Evolutionary conservation across 1,140 invertebrate species (phyloP), one percentile per base, ranked within the genome.

Genomic region (Tetramorium simillimum): DNA sequence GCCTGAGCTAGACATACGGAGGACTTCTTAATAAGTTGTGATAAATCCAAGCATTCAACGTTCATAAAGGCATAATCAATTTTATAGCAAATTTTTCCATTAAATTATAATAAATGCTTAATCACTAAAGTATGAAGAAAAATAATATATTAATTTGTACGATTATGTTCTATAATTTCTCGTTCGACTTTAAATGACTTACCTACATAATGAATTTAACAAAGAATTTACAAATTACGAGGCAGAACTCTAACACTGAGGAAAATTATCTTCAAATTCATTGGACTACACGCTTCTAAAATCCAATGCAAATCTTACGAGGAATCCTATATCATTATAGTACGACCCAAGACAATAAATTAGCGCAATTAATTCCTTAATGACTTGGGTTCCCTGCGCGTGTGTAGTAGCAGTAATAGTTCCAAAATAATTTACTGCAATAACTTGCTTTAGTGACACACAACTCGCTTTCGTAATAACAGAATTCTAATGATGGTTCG

Each of bases 321-420:
- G 14, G 4, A 1, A 40, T n/a, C 3, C 33, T 37, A 43, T 70
- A 56, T 70, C n/a, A 56, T 69, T 24, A 40, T 4, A 0, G 28
- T 49, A 28, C 16, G 0, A 33, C 5, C 3, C 60, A 7, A 37
- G 62, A 53, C 14, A 53, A 0, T 67, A 69, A 80, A 80, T 80
- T 81, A 40, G 77, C 6, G 33, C 63, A 56, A 70, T 81, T 81
- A 81, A 81, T 81, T 56, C 49, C 33, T 49, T 24, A 81, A 81
- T 21, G n/a, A 81, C 16, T 81, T 37, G 14, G 4, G 1, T 69
- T 70, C 3, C 21, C n/a, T 53, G 28, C 14, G 46, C 43, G 6
- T 46, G 10, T 51, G 5, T 70, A 43, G 9, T 28, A 58, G 21
- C 37, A 37, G 9, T 24, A 21, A 46, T 24, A n/a, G n/a, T 43